phyloP scores from a whole-genome alignment of 2,797 vertebrate species.

The Gila robusta region DNA sequence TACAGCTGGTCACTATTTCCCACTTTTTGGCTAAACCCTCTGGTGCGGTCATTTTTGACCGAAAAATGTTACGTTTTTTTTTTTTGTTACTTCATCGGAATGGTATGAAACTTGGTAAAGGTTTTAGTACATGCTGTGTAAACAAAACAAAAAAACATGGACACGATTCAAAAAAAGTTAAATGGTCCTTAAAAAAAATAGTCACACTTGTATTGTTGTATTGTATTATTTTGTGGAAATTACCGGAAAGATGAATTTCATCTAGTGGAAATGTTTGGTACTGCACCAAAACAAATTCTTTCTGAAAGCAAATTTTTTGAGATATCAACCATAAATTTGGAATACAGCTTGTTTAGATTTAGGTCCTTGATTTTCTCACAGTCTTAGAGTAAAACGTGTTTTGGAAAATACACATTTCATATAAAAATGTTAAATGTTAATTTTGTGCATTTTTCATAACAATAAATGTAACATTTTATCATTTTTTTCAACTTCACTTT shows the following conservation, averaged over 20 bases:
- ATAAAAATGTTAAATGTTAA: no score
- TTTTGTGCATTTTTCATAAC: neutral
- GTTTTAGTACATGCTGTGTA: neutral
- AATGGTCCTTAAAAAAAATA: no score
- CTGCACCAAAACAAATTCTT: neutral
- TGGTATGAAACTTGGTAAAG: neutral
- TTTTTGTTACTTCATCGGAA: neutral
- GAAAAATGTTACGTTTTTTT: neutral
- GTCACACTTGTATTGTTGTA: no score
- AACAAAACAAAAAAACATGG: neutral
- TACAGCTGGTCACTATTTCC: neutral
- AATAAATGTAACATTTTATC: no score
- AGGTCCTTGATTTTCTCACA: neutral
- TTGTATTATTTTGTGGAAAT: no score
- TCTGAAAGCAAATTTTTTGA: neutral
- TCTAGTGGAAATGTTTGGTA: no score
- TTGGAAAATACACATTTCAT: neutral
- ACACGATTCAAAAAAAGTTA: neutral
- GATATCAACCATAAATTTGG: neutral
- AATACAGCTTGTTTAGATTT: neutral
- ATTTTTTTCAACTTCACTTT: neutral
- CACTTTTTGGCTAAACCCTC: neutral
- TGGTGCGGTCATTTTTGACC: no score
- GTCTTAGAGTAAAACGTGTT: neutral
- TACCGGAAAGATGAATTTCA: neutral